Evolutionary conservation across 2,113 vertebrate species (phyloP).

Genomic region (Etia nguti): DNA sequence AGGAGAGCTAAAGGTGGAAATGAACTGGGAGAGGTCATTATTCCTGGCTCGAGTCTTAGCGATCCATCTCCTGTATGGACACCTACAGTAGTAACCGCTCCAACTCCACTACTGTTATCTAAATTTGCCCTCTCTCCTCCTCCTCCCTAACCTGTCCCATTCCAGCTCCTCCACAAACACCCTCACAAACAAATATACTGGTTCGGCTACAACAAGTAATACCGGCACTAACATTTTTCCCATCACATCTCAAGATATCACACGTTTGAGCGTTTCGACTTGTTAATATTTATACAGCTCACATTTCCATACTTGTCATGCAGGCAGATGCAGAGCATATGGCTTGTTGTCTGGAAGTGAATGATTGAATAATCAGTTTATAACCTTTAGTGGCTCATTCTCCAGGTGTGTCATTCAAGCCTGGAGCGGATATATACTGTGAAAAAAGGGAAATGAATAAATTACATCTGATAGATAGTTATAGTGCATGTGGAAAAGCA

Average conservation of each 20-base stretch:
- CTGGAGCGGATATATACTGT: conserved; percentile 3
- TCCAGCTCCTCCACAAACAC: background rate
- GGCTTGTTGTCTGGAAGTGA: conserved; percentile 49
- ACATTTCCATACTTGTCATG: conserved; percentile 60
- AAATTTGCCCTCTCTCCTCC: background rate
- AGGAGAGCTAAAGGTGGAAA: conserved; percentile 4
- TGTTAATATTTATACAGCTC: conserved; percentile 67
- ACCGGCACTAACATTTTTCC: background rate
- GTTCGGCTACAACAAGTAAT: background rate
- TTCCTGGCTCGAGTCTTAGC: conserved; percentile 7
- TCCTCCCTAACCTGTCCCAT: background rate
- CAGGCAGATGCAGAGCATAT: conserved; percentile 56
- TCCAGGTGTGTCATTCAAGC: conserved; percentile 55
- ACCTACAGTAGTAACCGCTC: background rate
- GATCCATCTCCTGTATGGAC: conserved; percentile 4
- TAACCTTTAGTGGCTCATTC: conserved; percentile 50
- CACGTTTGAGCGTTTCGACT: conserved; percentile 28
- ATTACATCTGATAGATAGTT: conserved; percentile 35
- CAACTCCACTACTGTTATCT: conserved; percentile 13
- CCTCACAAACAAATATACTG: background rate
- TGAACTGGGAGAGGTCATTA: conserved; percentile 23
- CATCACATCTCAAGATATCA: conserved; percentile 10
- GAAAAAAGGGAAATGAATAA: conserved; percentile 44
- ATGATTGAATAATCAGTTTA: conserved; percentile 67
- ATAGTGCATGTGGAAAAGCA: conserved; percentile 25